A percentile compares a stretch with the other conserved stretches of the same genome.
phyloP scores from a whole-genome alignment of 2,113 vertebrate species.

The Ctenomys sociabilis region DNA sequence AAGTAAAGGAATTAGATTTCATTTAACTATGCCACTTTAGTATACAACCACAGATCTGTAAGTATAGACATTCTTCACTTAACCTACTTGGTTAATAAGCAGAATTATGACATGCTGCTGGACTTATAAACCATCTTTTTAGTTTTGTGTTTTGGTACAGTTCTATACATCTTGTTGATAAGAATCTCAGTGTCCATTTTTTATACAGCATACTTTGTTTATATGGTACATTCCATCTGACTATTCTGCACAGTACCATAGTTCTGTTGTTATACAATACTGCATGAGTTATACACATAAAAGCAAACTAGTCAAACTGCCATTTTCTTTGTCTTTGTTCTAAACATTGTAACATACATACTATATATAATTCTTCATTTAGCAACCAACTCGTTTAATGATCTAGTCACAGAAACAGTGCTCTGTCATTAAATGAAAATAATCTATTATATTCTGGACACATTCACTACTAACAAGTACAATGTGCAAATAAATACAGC shows the following conservation, averaged over 20 bases:
- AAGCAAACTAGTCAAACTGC: background rate
- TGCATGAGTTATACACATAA: background rate
- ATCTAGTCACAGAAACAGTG: background rate
- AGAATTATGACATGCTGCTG: background rate
- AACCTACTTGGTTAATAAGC: background rate
- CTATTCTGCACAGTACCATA: background rate
- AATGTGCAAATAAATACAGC: background rate
- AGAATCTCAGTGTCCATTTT: background rate
- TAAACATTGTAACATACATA: background rate
- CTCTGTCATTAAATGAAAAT: background rate
- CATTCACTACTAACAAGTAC: background rate
- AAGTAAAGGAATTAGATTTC: background rate
- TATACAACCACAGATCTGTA: background rate
- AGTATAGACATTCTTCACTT: background rate
- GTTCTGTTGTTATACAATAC: background rate
- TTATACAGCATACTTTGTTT: background rate
- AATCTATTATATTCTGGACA: background rate
- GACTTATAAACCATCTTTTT: background rate
- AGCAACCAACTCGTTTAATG: background rate
- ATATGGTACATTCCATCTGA: background rate
- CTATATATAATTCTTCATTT: background rate
- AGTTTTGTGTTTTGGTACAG: background rate
- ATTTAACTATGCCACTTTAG: constrained; percentile 42
- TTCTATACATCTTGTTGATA: background rate
- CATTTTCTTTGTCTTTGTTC: background rate